Conservation (phyloP, 1,140 invertebrate genomes). For the Drosophila pruinosa region DNA sequence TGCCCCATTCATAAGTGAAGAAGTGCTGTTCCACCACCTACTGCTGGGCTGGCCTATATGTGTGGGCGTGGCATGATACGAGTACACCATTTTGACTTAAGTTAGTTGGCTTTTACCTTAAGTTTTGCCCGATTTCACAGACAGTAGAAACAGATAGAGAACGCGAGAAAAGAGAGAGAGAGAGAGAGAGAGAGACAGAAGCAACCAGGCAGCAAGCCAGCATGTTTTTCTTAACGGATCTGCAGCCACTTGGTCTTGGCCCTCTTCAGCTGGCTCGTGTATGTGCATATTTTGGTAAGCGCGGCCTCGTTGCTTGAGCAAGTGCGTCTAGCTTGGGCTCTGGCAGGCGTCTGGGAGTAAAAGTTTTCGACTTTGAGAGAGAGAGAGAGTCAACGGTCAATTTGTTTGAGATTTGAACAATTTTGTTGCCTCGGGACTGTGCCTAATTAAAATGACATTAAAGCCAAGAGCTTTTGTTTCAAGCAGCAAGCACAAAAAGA, state of each 20-base stretch:
- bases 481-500: not conserved
- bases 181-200: not conserved
- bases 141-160: not conserved
- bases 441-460: conserved; percentile 79
- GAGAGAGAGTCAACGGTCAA: conserved; percentile 71
- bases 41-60: conserved; percentile 18
- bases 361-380: conserved; percentile 51
- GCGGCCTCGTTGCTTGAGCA: conserved; percentile 29
- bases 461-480: conserved; percentile 47
- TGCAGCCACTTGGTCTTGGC: conserved; percentile 40
- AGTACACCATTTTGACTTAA: conserved; percentile 55
- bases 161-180: not conserved
- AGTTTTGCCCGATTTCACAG: conserved; percentile 56
- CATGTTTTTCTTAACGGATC: conserved; percentile 61
- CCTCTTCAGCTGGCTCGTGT: conserved; percentile 41
- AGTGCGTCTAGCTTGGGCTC: conserved; percentile 52
- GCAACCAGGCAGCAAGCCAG: conserved; percentile 36
- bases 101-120: conserved; percentile 76
- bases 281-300: conserved; percentile 62
- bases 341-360: conserved; percentile 17
- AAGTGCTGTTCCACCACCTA: not conserved
- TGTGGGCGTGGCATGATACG: conserved; percentile 46
- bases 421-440: conserved; percentile 49
- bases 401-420: conserved; percentile 74
- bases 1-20: conserved; percentile 42